Base-by-base conservation (phyloP, 2,113 vertebrate species). In the Myotis yumanensis region DNA sequence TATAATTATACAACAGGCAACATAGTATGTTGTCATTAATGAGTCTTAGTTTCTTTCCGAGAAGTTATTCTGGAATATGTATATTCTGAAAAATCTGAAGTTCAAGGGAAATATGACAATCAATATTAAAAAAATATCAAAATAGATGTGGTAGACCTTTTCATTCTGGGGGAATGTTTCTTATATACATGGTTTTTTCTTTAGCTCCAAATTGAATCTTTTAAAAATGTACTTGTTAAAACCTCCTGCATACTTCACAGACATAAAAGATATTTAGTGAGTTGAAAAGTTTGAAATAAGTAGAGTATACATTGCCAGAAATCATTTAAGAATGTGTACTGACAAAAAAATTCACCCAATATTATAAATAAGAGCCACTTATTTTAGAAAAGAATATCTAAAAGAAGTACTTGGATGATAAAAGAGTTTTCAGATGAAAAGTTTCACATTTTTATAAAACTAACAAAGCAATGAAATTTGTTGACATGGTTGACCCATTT, bases 41-140 rank as follows among this genome's bases (percentile, higher is more conserved):
- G 11, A 96, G 92, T 68, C 66, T 68, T 73, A 95, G 23, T 54
- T 81, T 69, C 51, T 37, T 83, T 59, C 80, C 40, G n/a, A 62
- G 46, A 91, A 43, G 52, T 80, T 77, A 82, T 43, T 88, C n/a
- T 94, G 52, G 11, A 91, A 79, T 88, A 62, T 14, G 18, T 35
- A 54, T 81, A 80, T 76, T 86, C 6, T 85, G 51, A 73, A 91
- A 91, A 79, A 25, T 18, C 32, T 48, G 6, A 75, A 89, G 37
- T 91, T 54, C 46, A 71, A 86, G 88, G 32, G 46, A 83, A 95
- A 86, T 89, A 12, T 18, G 35, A 43, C 76, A 43, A 72, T 93
- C 81, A 77, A 72, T 76, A 82, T 69, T 90, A 57, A 90, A 93
- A 93, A 90, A 87, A 15, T 64, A 73, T 89, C 46, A 69, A 77